Evolutionary conservation across 2,888 invertebrate genomes (phyloP), one percentile per base, ranked within the genome.

Genomic region (Labia minor): DNA sequence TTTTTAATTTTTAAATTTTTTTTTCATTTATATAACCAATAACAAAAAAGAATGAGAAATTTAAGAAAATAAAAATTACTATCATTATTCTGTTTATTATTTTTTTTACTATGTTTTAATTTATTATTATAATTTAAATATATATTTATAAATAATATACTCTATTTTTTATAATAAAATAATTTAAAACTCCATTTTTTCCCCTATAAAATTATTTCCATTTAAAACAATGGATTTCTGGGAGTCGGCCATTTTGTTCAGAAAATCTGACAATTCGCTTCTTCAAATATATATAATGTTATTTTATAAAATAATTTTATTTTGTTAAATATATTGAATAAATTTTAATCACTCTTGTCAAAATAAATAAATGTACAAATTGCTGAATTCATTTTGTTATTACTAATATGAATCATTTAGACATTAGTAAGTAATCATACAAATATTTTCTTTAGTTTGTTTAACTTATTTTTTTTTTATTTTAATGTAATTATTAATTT

Each of bases 211-310:
- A 49, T 49, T 49, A 2, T 16, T n/a, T 14, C 49, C n/a, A 49
- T 49, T 49, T 49, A 49, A 49, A 49, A 49, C 49, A 49, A 49
- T 49, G 16, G 49, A 49, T 49, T 49, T 49, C 49, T 49, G 49
- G 49, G 49, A 49, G 49, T 49, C 49, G 49, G 49, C 49, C 49
- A 49, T 49, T 14, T 49, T 49, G 49, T 49, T 49, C 49, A 49
- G 49, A 49, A 49, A 49, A 49, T 49, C 49, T 49, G 49, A 49
- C 49, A 49, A 49, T 49, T 49, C 49, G n/a, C 49, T 49, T 49
- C 49, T 10, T 49, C 49, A 49, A 49, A 49, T 26, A 33, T 33
- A 6, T 33, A 49, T 49, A 49, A 49, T 49, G 49, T 49, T 16
- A 49, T 10, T 49, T 49, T 49, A 49, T 3, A 8, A 49, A 49